A percentile compares a stretch with the other conserved stretches of the same genome.
Evolutionary conservation across 2,888 invertebrate genomes (phyloP).

Genomic region (Epistrophe eligans): DNA sequence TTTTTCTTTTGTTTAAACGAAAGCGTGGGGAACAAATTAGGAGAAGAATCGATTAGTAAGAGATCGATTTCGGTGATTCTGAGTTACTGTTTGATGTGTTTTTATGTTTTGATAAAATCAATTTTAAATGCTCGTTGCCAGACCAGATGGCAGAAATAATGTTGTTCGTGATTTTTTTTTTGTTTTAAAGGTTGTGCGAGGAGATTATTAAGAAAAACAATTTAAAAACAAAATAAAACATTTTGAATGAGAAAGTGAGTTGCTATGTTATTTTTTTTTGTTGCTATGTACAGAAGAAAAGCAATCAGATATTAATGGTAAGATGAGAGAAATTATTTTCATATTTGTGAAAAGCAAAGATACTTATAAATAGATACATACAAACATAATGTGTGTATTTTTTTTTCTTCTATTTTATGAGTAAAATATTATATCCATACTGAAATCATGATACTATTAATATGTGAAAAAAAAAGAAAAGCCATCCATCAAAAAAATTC

Average conservation of each 20-base stretch:
- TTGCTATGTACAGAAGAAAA: not conserved
- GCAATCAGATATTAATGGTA: constrained; percentile 7
- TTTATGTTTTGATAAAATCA: constrained; percentile 31
- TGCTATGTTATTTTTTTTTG: not conserved
- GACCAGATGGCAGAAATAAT: constrained; percentile 12
- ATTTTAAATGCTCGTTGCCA: constrained; percentile 23
- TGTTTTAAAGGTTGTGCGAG: not conserved
- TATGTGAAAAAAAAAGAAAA: not conserved
- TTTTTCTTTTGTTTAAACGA: constrained; percentile 14
- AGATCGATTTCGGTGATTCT: constrained; percentile 37
- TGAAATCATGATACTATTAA: constrained; percentile 15
- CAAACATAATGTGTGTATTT: not conserved
- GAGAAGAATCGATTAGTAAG: constrained; percentile 26
- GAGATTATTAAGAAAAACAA: not conserved
- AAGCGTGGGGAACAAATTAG: constrained; percentile 16
- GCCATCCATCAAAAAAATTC: constrained; percentile 12
- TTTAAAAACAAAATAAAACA: not conserved
- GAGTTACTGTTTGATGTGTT: constrained; percentile 34
- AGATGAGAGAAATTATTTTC: constrained; percentile 15
- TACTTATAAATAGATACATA: not conserved
- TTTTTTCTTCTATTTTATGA: not conserved
- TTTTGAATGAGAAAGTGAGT: constrained; percentile 19
- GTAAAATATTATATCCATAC: constrained; percentile 5
- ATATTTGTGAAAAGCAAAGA: not conserved
- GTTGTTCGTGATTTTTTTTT: constrained; percentile 6